These are phyloP conservation scores for Piscicola geometra DNA, from an alignment of 2,888 invertebrate species.

Conservation along the genomic window DNA sequence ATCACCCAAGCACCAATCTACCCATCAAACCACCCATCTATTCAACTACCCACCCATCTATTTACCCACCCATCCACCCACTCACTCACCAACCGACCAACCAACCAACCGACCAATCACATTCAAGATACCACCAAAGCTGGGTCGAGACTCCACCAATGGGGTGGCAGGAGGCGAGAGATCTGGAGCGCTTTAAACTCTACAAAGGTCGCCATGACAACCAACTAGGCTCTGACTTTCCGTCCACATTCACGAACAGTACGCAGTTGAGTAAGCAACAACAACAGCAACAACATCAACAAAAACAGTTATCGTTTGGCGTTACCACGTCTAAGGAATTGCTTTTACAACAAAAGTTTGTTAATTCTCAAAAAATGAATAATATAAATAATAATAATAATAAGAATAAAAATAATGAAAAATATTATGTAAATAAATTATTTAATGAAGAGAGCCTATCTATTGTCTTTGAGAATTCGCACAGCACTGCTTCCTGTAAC, in stretches of 20 bases:
- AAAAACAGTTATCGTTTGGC: no score
- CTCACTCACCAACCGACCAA: no score
- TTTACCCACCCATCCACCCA: no score
- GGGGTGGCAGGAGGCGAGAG: conserved; percentile 78
- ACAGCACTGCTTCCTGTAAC: background rate
- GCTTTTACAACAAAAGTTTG: no score
- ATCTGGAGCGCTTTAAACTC: conserved; percentile 57
- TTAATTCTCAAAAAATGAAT: no score
- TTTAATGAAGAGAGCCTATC: background rate
- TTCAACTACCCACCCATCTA: no score
- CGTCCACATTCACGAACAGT: background rate
- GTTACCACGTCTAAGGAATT: no score
- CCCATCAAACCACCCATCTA: no score
- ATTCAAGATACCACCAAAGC: conserved; percentile 83
- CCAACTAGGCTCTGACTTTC: background rate
- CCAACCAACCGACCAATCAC: no score
- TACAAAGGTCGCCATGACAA: background rate
- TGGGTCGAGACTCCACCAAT: conserved; percentile 90
- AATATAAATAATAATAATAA: conserved; percentile 21
- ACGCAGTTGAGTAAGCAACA: background rate
- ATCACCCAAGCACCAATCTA: no score
- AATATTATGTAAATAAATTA: no score
- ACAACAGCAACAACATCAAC: background rate
- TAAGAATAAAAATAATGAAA: background rate
- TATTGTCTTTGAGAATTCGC: background rate